A percentile compares a stretch with the other conserved stretches of the same genome.
These are phyloP conservation scores for Artibeus lituratus DNA, from an alignment of 2,797 vertebrate species.

Conservation along the genomic window DNA sequence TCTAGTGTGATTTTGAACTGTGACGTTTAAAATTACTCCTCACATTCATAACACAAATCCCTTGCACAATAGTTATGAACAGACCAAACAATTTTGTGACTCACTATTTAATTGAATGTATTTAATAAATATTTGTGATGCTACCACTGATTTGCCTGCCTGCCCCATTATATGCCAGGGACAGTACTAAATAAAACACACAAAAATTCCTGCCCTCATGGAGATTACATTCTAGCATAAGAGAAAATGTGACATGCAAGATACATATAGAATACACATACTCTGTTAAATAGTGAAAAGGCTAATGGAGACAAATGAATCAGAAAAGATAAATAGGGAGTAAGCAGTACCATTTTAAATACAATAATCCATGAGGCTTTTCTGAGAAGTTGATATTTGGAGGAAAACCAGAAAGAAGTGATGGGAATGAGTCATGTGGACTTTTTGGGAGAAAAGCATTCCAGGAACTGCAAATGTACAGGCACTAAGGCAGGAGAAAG, in stretches of 20 bases:
- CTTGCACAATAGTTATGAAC: neutral
- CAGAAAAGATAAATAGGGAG: neutral
- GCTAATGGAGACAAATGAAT: neutral
- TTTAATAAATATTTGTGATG: neutral
- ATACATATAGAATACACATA: neutral
- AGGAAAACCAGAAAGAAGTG: slow-evolving; percentile 19
- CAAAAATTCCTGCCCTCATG: neutral
- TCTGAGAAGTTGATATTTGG: neutral
- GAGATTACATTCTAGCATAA: neutral
- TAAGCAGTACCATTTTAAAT: neutral
- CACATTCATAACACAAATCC: neutral
- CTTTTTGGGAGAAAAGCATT: slow-evolving; percentile 30
- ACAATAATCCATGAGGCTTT: neutral
- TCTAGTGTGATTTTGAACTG: neutral
- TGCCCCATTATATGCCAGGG: neutral
- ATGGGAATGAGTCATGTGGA: neutral
- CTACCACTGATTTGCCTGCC: neutral
- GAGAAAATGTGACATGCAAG: neutral
- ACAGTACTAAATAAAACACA: neutral
- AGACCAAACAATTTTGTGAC: neutral
- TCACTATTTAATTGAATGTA: neutral
- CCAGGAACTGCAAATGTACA: neutral
- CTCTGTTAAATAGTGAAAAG: neutral
- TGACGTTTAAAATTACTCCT: neutral
- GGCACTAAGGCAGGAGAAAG: neutral